Evolutionary conservation across 1,140 invertebrate species (phyloP).

Genomic region (Heliothis subflexa): DNA sequence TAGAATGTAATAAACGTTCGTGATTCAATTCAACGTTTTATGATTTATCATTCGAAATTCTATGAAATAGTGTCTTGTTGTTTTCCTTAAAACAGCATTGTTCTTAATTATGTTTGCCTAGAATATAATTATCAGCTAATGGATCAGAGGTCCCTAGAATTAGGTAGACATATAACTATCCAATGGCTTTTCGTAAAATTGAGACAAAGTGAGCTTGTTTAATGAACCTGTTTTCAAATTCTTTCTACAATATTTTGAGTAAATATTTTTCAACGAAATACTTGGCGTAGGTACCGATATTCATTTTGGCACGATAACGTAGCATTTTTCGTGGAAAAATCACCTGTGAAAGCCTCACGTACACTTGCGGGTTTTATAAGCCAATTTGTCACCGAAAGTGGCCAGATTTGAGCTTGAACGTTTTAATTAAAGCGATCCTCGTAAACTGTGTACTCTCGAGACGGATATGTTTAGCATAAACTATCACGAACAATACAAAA

Average conservation of each 20-base stretch:
- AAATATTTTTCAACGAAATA: not conserved
- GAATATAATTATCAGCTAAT: no score
- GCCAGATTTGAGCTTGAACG: conserved; percentile 25
- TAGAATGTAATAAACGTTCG: no score
- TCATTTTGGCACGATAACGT: not conserved
- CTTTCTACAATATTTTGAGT: not conserved
- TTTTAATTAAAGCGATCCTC: conserved; percentile 32
- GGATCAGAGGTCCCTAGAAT: no score
- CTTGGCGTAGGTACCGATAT: not conserved
- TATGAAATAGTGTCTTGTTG: no score
- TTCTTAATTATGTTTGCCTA: no score
- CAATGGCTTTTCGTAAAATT: not conserved
- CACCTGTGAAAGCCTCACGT: not conserved
- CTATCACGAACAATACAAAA: not conserved
- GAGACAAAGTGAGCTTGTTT: not conserved
- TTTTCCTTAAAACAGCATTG: not conserved
- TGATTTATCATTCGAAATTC: no score
- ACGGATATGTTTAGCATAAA: conserved; percentile 12
- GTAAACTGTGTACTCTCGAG: conserved; percentile 1
- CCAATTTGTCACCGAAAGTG: conserved; percentile 33
- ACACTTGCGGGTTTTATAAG: conserved; percentile 23
- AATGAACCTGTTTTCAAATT: not conserved
- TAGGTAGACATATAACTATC: not conserved
- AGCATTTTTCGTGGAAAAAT: conserved; percentile 5
- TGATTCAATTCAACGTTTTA: no score